These are phyloP conservation scores for Onychomys arenicola DNA, from an alignment of 2,797 vertebrate genomes.

Conservation along the genomic window DNA sequence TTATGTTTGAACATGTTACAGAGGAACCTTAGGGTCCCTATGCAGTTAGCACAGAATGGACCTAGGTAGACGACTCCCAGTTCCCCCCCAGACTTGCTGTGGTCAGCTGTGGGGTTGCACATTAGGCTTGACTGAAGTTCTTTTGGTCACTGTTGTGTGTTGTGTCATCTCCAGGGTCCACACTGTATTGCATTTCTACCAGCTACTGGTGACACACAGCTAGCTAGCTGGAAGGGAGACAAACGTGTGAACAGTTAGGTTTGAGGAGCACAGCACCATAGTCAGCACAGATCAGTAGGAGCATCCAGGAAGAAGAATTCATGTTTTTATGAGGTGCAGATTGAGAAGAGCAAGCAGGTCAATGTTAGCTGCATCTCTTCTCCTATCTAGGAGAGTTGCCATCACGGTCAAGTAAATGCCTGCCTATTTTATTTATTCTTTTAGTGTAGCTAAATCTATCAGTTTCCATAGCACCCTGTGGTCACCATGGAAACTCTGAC, in stretches of 20 bases:
- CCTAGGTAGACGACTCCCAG: not conserved
- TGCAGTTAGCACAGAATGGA: not conserved
- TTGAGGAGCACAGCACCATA: not conserved
- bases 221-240: not conserved
- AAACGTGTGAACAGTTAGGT: not conserved
- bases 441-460: constrained; percentile 84
- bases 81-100: not conserved
- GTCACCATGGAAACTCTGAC: constrained; percentile 86
- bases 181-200: not conserved
- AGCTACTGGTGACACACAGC: constrained; percentile 5
- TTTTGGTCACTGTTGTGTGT: not conserved
- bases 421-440: constrained; percentile 85
- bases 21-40: not conserved
- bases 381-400: constrained; percentile 69
- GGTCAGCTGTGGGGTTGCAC: not conserved
- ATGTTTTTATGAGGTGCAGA: not conserved
- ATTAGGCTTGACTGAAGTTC: not conserved
- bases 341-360: constrained; percentile 3
- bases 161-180: constrained; percentile 37
- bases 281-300: constrained; percentile 40
- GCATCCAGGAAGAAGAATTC: not conserved
- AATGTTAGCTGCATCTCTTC: constrained; percentile 60
- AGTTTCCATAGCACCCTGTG: constrained; percentile 83
- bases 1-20: not conserved
- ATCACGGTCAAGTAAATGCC: constrained; percentile 76